Conservation (phyloP, 2,113 vertebrate species). For the Takifugu flavidus region DNA sequence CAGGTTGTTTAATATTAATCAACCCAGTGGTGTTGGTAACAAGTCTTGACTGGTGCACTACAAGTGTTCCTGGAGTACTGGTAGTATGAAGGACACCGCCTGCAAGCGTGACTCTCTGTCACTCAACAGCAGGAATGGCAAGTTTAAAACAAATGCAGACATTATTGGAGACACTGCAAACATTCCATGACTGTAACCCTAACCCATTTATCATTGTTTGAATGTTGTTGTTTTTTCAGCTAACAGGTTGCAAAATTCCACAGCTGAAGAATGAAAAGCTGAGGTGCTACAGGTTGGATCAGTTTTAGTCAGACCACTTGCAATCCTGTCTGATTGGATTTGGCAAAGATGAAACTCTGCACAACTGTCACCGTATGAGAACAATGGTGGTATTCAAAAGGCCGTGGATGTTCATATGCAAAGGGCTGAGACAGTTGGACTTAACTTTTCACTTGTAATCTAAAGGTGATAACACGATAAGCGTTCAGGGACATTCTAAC, state of each 20-base stretch:
- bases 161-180: no score
- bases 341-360: conserved; percentile 3
- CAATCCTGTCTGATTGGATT: conserved; percentile 63
- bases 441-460: conserved; percentile 48
- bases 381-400: not conserved
- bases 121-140: no score
- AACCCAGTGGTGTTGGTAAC: no score
- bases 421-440: not conserved
- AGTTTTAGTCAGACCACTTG: conserved; percentile 43
- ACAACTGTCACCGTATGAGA: not conserved
- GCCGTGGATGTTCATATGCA: no score
- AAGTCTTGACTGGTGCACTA: no score
- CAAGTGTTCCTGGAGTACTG: no score
- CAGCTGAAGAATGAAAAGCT: conserved; percentile 1
- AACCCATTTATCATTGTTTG: no score
- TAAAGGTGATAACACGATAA: conserved; percentile 52
- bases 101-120: no score
- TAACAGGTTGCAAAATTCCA: conserved; percentile 10
- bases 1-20: no score
- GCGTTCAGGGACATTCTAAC: conserved; percentile 23
- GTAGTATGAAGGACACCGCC: no score
- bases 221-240: not conserved
- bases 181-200: no score
- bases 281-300: conserved; percentile 30
- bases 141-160: no score